A percentile compares a stretch with the other conserved stretches of the same genome.
Evolutionary conservation across 2,888 invertebrate species (phyloP).

Genomic region (Pseudanteris insignis): DNA sequence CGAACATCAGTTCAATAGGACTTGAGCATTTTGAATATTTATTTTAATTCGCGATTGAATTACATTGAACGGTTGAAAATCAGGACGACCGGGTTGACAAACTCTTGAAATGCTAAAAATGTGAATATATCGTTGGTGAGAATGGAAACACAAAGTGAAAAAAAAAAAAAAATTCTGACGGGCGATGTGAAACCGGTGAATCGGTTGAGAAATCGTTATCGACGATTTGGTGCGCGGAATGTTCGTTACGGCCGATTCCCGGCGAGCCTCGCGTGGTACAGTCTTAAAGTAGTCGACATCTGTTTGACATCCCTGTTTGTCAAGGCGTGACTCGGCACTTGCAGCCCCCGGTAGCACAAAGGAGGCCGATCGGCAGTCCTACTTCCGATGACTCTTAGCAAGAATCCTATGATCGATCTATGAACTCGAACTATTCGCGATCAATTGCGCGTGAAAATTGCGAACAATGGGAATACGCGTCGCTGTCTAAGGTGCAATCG

Average conservation of each 20-base stretch:
- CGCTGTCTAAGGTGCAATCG: constrained; percentile 36
- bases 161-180: too few relatives aligned
- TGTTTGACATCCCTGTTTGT: constrained; percentile 67
- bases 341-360: constrained; percentile 55
- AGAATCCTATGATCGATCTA: constrained; percentile 62
- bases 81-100: too few relatives aligned
- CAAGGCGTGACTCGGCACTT: constrained; percentile 67
- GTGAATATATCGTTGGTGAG: too few relatives aligned
- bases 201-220: constrained; percentile 1
- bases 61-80: too few relatives aligned
- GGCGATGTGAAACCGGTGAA: too few relatives aligned
- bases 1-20: too few relatives aligned
- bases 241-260: constrained; percentile 17
- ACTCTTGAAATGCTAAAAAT: too few relatives aligned
- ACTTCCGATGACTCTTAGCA: constrained; percentile 45
- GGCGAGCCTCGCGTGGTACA: constrained; percentile 10
- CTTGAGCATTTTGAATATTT: too few relatives aligned
- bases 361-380: constrained; percentile 49
- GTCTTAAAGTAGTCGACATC: constrained; percentile 54
- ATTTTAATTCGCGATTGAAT: too few relatives aligned
- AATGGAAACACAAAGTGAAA: too few relatives aligned
- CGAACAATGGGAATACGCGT: constrained; percentile 55
- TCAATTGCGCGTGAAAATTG: constrained; percentile 66
- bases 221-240: constrained; percentile 1
- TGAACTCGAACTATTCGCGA: constrained; percentile 55